Evolutionary conservation across 2,888 invertebrate species (phyloP).

Genomic region (Cheilosia impressa): DNA sequence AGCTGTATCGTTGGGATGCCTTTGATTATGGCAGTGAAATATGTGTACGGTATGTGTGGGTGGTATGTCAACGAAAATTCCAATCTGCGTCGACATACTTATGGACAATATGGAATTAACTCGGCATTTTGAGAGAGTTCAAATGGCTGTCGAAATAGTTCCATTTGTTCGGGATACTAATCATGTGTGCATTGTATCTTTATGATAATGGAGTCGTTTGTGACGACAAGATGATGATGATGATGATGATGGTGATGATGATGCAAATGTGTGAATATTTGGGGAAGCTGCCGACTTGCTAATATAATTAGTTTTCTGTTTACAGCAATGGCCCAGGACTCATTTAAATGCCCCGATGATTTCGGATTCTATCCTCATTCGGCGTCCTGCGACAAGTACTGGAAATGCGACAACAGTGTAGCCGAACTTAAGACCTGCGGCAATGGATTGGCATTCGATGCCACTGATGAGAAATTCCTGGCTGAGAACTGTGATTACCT

Average conservation of each 20-base stretch:
- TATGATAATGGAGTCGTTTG: slow-evolving; percentile 14
- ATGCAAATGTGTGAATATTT: neutral
- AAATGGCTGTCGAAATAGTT: slow-evolving; percentile 25
- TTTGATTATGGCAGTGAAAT: slow-evolving; percentile 22
- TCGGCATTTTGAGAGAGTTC: slow-evolving; percentile 8
- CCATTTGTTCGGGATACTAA: neutral
- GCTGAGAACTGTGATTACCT: slow-evolving; percentile 98
- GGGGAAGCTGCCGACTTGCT: neutral
- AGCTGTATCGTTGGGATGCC: neutral
- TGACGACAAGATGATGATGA: slow-evolving; percentile 21
- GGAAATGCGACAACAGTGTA: slow-evolving; percentile 95
- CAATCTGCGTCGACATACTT: neutral
- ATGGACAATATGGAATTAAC: slow-evolving; percentile 6
- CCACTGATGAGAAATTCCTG: slow-evolving; percentile 93
- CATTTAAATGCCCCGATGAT: slow-evolving; percentile 96
- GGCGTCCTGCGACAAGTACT: slow-evolving; percentile 96
- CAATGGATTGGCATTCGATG: slow-evolving; percentile 96
- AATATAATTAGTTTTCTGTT: slow-evolving; percentile 75
- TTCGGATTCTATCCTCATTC: slow-evolving; percentile 97
- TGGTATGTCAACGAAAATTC: slow-evolving; percentile 19
- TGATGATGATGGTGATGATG: neutral
- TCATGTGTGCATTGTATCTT: slow-evolving; percentile 6
- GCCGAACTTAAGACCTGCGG: slow-evolving; percentile 96
- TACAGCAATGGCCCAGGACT: slow-evolving; percentile 90
- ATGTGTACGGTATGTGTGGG: neutral